Base-by-base conservation (phyloP, 1,140 invertebrate species). In the Lordiphosa mommai region DNA sequence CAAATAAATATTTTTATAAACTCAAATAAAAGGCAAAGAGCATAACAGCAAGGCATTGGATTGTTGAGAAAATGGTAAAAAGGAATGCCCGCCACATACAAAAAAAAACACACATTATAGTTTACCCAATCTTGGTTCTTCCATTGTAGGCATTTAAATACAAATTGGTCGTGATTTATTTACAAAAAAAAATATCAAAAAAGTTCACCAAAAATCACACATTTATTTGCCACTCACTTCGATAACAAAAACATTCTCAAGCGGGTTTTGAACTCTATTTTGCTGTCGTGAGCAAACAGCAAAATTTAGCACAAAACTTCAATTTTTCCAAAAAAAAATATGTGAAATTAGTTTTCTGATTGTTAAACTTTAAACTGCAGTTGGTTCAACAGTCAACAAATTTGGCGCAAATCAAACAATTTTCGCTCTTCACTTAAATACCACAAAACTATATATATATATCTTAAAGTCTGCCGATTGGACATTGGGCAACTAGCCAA, bases 241-340 rank as follows among this genome's bases (percentile, higher is more conserved):
- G 33, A 48, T 46, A 32, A 2, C 9, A 7, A 9, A 9, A 44
- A 30, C 10, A 59, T 37, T 38, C 12, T 2, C 38, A 12, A 50
- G 20, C 16, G 40, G 69, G 59, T 70, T 84, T 61, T 82, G 84
- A 43, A 44, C 61, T 30, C 27, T 66, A 69, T 67, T 86, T 86
- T 86, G 84, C 84, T 86, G 84, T 86, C 76, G 84, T 86, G 84
- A 86, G 84, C 84, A 86, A 84, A 86, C 84, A 86, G 77, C 82
- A 86, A 80, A 86, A 86, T 61, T 72, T 73, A 44, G 65, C 61
- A 61, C 82, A 82, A 61, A 86, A 61, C 52, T 52, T 38, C 9
- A 38, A 20, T n/a, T 73, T 38, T 36, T 38, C 40, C 23, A 12
- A 29, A 14, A 38, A 4, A 10, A 4, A 16, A 29, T 27, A 33